Evolutionary conservation across 2,113 vertebrate genomes (phyloP).

Genomic region (Grammomys surdaster): DNA sequence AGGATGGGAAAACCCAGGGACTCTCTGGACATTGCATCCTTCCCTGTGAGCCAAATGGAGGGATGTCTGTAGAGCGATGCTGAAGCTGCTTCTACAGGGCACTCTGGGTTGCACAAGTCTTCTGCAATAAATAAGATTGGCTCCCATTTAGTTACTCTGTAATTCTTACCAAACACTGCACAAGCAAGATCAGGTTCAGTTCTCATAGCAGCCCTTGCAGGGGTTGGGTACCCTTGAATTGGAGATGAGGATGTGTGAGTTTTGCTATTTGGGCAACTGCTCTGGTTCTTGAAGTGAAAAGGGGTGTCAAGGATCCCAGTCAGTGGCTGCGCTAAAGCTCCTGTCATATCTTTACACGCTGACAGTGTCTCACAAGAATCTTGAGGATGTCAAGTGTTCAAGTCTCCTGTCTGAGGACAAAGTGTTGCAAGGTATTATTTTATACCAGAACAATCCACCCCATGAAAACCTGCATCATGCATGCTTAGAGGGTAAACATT

Average conservation of each 20-base stretch:
- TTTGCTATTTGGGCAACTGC: background rate
- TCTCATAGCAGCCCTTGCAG: background rate
- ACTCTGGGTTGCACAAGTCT: slow-evolving; percentile 30
- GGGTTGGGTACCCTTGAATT: background rate
- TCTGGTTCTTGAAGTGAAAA: background rate
- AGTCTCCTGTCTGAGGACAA: background rate
- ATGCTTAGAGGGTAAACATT: background rate
- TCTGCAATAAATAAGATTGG: background rate
- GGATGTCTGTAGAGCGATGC: background rate
- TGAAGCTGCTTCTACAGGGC: background rate
- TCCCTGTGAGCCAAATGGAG: background rate
- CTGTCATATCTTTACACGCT: background rate
- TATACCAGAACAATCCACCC: background rate
- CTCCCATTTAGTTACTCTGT: background rate
- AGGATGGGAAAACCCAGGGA: background rate
- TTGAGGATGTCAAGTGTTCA: background rate
- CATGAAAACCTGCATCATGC: background rate
- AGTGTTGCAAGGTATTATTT: slow-evolving; percentile 24
- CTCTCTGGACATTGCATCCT: background rate
- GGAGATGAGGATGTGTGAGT: background rate
- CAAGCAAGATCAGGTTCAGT: background rate
- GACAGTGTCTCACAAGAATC: background rate
- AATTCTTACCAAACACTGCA: background rate
- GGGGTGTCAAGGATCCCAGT: background rate
- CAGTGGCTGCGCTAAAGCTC: background rate